Evolutionary conservation across 2,113 vertebrate genomes (phyloP), one percentile per base, ranked within the genome.

Genomic region (rabbit (Oryctolagus cuniculus)): DNA sequence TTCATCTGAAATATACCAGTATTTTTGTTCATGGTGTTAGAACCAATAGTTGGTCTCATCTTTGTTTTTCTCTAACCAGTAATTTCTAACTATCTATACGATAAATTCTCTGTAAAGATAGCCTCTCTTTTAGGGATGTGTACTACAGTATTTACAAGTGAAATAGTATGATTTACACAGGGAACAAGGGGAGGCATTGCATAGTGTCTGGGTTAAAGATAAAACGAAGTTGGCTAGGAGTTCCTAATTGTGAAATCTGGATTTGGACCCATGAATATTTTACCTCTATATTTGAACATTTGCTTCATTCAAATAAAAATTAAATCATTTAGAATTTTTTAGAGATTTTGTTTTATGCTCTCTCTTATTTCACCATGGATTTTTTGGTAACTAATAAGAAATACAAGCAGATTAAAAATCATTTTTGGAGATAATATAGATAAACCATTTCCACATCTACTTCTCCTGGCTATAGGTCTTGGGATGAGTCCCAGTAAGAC

Each of bases 301-400:
- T 82, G 29, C 58, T 95, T 95, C 27, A 34, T 73, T 13, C 31
- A 69, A 77, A 36, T 78, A 86, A 44, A 55, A 86, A 86, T 51
- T 66, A 27, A 3, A 29, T 78, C 67, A 75, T 70, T 6, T 34
- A 78, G 61, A 7, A 77, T 61, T 44, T 64, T 7, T 31, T 58
- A 17, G 11, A 63, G 49, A 66, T 77, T 69, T 75, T 89, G 67
- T 67, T 72, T 51, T 8, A 19, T 80, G 78, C 15, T 53, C 31
- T 24, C 4, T 27, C 4, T 64, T 82, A 61, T 74, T 74, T 73
- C 36, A 85, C 36, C 58, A 58, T 31, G 10, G 11, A 67, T 15
- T 85, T 74, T 72, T 84, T 70, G 25, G 12, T 29, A 5, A 4
- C 17, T 63, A 69, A 67, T 51, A 73, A 79, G 31, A 22, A 66